These are phyloP conservation scores for Microcebus ravelobensis DNA, from an alignment of 2,113 vertebrate species.

Conservation along the genomic window DNA sequence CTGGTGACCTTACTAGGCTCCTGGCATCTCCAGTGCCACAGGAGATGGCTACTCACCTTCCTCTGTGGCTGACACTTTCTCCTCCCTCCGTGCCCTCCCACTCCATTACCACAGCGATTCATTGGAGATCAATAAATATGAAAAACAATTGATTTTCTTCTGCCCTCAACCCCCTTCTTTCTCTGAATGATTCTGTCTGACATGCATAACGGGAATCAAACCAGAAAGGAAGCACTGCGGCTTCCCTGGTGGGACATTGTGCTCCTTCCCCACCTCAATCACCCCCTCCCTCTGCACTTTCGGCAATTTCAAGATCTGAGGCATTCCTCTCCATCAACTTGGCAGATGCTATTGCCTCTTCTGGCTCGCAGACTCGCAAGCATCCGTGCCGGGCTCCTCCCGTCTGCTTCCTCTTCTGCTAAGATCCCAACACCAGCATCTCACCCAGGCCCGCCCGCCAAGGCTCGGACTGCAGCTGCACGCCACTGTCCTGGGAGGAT, in stretches of 20 bases:
- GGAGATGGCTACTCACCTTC: neutral
- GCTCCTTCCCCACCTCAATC: neutral
- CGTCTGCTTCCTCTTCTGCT: neutral
- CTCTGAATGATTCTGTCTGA: slow-evolving; percentile 55
- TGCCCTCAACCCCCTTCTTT: neutral
- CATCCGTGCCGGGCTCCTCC: neutral
- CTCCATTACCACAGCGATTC: slow-evolving; percentile 55
- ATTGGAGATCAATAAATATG: slow-evolving; percentile 64
- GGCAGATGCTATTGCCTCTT: slow-evolving; percentile 56
- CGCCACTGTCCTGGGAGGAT: neutral
- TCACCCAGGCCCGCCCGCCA: neutral
- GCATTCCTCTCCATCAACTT: slow-evolving; percentile 21
- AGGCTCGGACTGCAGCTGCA: neutral
- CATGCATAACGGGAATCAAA: neutral
- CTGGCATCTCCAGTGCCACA: neutral
- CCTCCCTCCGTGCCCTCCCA: neutral
- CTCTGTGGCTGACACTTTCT: neutral
- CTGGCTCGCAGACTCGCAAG: neutral
- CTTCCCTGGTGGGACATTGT: neutral
- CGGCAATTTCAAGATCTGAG: slow-evolving; percentile 62
- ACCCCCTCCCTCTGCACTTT: neutral
- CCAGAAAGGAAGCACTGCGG: neutral
- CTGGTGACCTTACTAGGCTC: neutral
- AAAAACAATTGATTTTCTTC: slow-evolving; percentile 62
- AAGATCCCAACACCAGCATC: neutral